Conservation (phyloP, 2,888 invertebrate species). For the Polymixis flavicincta region DNA sequence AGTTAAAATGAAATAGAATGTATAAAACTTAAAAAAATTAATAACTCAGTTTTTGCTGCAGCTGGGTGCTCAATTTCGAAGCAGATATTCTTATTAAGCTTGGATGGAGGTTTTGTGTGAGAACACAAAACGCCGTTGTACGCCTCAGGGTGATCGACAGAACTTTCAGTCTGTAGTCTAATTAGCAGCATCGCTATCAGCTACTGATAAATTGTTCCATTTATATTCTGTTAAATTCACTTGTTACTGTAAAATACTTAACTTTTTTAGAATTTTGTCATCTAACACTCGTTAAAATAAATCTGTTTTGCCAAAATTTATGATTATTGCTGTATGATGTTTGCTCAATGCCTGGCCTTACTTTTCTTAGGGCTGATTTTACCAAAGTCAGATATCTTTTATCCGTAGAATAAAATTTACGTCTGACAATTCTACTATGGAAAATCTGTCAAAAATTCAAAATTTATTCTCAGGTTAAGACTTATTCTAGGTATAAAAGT, state of each 20-base stretch:
- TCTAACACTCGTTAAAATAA: not conserved
- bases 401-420: too few relatives aligned
- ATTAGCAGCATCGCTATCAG: conserved; percentile 44
- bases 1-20: not conserved
- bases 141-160: conserved; percentile 57
- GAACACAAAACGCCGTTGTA: conserved; percentile 53
- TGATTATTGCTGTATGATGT: not conserved
- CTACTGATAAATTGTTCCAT: conserved; percentile 24
- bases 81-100: conserved; percentile 31
- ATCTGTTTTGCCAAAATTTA: not conserved
- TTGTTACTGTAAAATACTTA: not conserved
- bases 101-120: conserved; percentile 33
- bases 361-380: too few relatives aligned
- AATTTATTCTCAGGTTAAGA: too few relatives aligned
- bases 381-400: too few relatives aligned
- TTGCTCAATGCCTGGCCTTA: not conserved
- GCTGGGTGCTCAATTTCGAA: not conserved
- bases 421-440: too few relatives aligned
- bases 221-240: not conserved
- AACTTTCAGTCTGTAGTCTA: conserved; percentile 47
- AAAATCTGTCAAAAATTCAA: too few relatives aligned
- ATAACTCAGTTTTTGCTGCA: not conserved
- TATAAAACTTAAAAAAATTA: not conserved
- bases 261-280: not conserved
- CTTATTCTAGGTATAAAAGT: too few relatives aligned